A percentile compares a stretch with the other conserved stretches of the same genome.
These are phyloP conservation scores for Onychomys arenicola DNA, from an alignment of 2,797 vertebrate genomes.

Conservation along the genomic window DNA sequence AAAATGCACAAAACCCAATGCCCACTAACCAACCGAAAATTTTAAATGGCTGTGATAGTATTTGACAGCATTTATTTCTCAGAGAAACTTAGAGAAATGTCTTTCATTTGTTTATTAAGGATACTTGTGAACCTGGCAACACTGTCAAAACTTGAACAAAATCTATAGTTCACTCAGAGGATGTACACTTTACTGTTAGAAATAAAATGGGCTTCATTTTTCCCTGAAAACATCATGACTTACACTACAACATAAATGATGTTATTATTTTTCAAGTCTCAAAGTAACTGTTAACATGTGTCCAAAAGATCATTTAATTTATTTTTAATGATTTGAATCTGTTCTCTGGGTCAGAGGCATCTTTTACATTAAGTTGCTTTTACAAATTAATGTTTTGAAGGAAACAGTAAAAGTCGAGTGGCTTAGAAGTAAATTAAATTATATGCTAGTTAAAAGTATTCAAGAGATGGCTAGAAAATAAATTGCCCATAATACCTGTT, in stretches of 20 bases:
- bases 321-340: slow-evolving; percentile 86
- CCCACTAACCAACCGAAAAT: not conserved
- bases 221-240: slow-evolving; percentile 49
- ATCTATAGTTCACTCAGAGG: not conserved
- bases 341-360: slow-evolving; percentile 86
- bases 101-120: slow-evolving; percentile 71
- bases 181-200: slow-evolving; percentile 48
- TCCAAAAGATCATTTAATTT: slow-evolving; percentile 87
- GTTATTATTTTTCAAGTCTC: slow-evolving; percentile 73
- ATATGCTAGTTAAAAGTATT: slow-evolving; percentile 87
- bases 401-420: slow-evolving; percentile 88
- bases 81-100: slow-evolving; percentile 6
- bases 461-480: slow-evolving; percentile 87
- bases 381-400: slow-evolving; percentile 88
- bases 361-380: slow-evolving; percentile 86
- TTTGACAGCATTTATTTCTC: slow-evolving; percentile 1
- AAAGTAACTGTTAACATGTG: slow-evolving; percentile 74
- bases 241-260: slow-evolving; percentile 63
- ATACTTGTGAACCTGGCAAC: not conserved
- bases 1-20: not conserved
- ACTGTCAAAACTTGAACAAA: slow-evolving; percentile 64
- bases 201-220: slow-evolving; percentile 68
- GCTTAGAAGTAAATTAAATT: slow-evolving; percentile 88
- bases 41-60: not conserved
- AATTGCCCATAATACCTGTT: slow-evolving; percentile 88